Conservation (phyloP, 2,113 vertebrate genomes). For the Edolisoma coerulescens region DNA sequence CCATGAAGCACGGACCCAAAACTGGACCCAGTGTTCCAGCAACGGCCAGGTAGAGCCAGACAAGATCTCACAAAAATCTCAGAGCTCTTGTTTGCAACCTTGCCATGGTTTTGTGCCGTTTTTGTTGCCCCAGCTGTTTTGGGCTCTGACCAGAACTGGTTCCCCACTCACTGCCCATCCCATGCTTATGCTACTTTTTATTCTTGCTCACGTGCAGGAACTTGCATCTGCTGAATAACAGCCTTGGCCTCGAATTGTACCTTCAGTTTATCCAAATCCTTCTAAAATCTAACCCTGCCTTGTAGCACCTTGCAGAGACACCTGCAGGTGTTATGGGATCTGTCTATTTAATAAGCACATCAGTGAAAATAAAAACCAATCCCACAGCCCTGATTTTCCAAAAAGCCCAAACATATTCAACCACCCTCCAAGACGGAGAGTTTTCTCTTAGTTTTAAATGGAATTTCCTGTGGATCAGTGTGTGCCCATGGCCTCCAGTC, state of each 20-base stretch:
- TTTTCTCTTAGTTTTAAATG: background rate
- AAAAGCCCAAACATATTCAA: background rate
- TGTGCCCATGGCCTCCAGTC: background rate
- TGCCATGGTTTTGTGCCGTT: background rate
- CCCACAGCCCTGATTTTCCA: background rate
- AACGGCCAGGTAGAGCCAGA: background rate
- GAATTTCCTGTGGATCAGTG: background rate
- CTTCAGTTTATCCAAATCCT: background rate
- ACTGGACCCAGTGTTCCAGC: background rate
- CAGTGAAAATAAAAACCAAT: background rate
- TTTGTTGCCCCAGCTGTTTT: background rate
- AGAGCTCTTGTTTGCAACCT: background rate
- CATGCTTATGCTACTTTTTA: background rate
- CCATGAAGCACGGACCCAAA: background rate
- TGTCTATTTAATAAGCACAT: background rate
- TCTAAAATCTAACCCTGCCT: background rate
- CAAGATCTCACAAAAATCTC: background rate
- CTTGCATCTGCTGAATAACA: background rate
- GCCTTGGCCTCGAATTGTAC: background rate
- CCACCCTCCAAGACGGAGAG: background rate
- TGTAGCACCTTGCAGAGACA: background rate
- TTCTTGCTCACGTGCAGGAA: background rate
- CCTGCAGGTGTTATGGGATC: background rate
- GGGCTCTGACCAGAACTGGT: background rate
- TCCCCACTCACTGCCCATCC: background rate